Conservation (phyloP, 2,888 invertebrate genomes). For the Brachycybe producta region DNA sequence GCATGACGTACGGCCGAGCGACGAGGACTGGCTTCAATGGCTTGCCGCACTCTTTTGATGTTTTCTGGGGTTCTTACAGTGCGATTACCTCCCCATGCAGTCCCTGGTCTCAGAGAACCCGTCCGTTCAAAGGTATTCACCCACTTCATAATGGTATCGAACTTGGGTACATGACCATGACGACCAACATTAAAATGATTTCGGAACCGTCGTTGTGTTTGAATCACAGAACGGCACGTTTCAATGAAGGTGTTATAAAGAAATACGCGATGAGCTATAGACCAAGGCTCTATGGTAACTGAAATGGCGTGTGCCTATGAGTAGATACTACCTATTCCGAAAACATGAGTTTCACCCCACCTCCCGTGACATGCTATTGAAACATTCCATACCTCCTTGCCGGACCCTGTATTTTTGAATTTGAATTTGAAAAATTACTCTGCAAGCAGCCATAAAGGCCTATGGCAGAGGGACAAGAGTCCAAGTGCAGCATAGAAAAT, state of each 20-base stretch:
- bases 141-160: background rate
- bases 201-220: background rate
- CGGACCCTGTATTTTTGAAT: no score
- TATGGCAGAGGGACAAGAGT: no score
- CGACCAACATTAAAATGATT: background rate
- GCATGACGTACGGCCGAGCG: background rate
- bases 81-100: background rate
- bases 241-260: background rate
- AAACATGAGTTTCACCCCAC: no score
- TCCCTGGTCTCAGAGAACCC: background rate
- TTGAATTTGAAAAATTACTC: no score
- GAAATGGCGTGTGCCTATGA: no score
- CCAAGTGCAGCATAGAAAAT: no score
- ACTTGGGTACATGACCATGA: background rate
- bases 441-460: no score
- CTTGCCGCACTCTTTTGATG: background rate
- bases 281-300: background rate
- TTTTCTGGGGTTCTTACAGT: background rate
- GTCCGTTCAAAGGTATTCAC: background rate
- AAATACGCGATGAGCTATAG: background rate
- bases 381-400: no score
- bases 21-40: background rate
- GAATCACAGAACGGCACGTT: background rate
- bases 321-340: no score
- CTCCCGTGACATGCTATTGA: no score